Evolutionary conservation across 2,888 invertebrate genomes (phyloP).

Genomic region (Danaus chrysippus): DNA sequence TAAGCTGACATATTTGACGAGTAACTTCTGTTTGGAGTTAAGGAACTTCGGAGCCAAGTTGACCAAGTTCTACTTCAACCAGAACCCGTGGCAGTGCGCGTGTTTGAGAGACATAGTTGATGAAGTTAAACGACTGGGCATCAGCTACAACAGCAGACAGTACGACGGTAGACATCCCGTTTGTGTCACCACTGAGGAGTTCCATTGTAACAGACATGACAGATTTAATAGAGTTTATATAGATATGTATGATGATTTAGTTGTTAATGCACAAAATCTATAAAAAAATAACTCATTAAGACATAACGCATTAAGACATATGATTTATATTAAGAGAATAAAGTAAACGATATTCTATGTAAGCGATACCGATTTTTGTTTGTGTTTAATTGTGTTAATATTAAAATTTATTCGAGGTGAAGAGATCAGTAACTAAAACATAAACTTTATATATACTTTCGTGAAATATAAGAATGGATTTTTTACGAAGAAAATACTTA

Average conservation of each 20-base stretch:
- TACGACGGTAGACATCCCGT: constrained; percentile 54
- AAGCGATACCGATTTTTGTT: too few species aligned
- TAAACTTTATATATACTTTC: too few species aligned
- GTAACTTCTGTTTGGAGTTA: constrained; percentile 61
- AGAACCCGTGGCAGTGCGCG: constrained; percentile 69
- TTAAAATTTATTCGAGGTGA: too few species aligned
- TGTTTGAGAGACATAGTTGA: constrained; percentile 55
- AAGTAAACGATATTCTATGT: too few species aligned
- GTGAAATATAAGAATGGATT: too few species aligned
- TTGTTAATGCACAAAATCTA: constrained; percentile 7
- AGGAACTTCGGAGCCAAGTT: constrained; percentile 52
- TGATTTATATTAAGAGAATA: too few species aligned
- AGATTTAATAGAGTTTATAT: constrained; percentile 46
- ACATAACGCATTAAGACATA: too few species aligned
- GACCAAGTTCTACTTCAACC: constrained; percentile 56
- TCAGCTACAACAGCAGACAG: constrained; percentile 50
- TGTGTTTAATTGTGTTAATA: too few species aligned
- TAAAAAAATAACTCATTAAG: too few species aligned
- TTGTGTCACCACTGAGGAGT: constrained; percentile 52
- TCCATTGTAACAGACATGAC: constrained; percentile 51
- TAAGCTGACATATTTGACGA: constrained; percentile 54
- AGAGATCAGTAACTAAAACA: too few species aligned
- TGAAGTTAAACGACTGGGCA: constrained; percentile 50
- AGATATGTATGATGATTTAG: constrained; percentile 44
- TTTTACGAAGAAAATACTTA: too few species aligned